Base-by-base conservation (phyloP, 2,888 invertebrate genomes). In the Apodemia zela region DNA sequence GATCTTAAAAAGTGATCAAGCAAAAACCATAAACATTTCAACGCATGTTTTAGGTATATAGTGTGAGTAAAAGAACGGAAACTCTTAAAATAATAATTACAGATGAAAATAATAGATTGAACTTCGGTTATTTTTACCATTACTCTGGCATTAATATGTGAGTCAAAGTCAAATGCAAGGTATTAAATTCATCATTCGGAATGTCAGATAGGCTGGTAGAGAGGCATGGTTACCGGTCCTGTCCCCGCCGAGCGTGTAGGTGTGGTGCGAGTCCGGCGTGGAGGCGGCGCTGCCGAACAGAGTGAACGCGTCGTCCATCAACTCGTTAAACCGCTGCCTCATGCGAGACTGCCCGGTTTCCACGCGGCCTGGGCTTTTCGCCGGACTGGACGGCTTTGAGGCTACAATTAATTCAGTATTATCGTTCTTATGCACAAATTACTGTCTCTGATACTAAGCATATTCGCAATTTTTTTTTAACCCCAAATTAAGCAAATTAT, bases 251-350 rank as follows among this genome's bases (percentile, higher is more conserved):
- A 82, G 72, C 0, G 80, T 83, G 60, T 77, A 84, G 0, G 88
- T 82, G 33, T 85, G 82, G 15, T 81, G 81, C 0, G 89, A 84
- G 67, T 82, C 77, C n/a, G 92, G 89, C 70, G 93, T 94, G 18
- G 92, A 91, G 62, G 93, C 93, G 38, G 94, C 93, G 73, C 94
- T 94, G 4, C 95, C 95, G 80, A 96, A 95, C 65, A 96, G 86
- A 67, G 95, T 95, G 85, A 96, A 96, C 0, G 96, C 96, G 73
- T 96, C 96, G 73, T 96, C 96, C 76, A 96, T 92, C 10, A 96
- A 91, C 75, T 96, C 95, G 80, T 96, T 95, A 80, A 96, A 96
- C 54, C 96, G 87, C 73, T 94, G 94, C 60, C 96, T 82, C 93
- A 96, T 95, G 63, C 94, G 92, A 0, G 94, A 94, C 0, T 94